A percentile compares a stretch with the other conserved stretches of the same genome.
phyloP scores from a whole-genome alignment of 2,888 invertebrate species.

The Elysia crispata region DNA sequence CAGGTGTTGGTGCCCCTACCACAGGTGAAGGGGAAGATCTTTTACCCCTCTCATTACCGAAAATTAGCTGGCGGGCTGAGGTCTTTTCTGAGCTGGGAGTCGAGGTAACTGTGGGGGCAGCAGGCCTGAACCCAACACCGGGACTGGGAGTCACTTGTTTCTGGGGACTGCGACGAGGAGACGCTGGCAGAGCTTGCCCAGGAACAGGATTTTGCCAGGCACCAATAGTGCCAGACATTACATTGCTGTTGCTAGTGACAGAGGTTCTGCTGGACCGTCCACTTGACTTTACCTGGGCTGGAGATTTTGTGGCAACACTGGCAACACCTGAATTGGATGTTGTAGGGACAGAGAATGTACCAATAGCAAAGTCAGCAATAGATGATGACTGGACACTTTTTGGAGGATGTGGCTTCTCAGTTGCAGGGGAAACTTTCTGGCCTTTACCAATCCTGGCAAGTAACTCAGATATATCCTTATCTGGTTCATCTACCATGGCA shows the following conservation, averaged over 20 bases:
- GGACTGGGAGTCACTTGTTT: conserved; percentile 54
- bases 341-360: conserved; percentile 52
- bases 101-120: conserved; percentile 1
- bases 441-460: conserved; percentile 43
- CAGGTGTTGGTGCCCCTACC: conserved; percentile 49
- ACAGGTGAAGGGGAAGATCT: conserved; percentile 58
- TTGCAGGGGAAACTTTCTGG: conserved; percentile 36
- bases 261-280: conserved; percentile 38
- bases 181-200: conserved; percentile 54
- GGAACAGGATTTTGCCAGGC: conserved; percentile 55
- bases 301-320: conserved; percentile 49
- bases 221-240: conserved; percentile 37
- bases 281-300: conserved; percentile 32
- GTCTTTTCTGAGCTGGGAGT: conserved; percentile 55
- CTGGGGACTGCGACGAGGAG: conserved; percentile 56
- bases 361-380: conserved; percentile 55
- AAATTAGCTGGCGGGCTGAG: conserved; percentile 73
- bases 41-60: conserved; percentile 54
- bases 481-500: conserved; percentile 95
- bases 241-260: conserved; percentile 49
- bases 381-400: conserved; percentile 43
- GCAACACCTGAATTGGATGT: conserved; percentile 46
- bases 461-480: conserved; percentile 78
- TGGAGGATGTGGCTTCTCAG: conserved; percentile 47
- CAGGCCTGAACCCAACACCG: conserved; percentile 32